Evolutionary conservation across 2,797 vertebrate genomes (phyloP).

Genomic region (Tiaroga cobitis): DNA sequence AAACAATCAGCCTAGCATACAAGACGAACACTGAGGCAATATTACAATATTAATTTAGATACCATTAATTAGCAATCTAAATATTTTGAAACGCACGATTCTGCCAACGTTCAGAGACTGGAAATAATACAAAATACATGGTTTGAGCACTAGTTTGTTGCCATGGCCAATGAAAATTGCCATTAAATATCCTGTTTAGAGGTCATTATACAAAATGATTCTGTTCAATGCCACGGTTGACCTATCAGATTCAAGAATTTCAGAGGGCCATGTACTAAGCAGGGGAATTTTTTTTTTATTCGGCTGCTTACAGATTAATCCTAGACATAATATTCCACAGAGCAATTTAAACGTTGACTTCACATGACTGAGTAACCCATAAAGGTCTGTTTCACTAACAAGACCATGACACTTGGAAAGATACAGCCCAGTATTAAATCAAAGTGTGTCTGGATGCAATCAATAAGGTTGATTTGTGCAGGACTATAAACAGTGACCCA

Average conservation of each 20-base stretch:
- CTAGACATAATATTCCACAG: neutral
- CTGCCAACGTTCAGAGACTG: neutral
- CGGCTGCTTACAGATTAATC: neutral
- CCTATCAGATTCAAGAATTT: neutral
- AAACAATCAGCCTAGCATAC: neutral
- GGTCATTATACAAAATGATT: neutral
- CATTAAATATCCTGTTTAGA: neutral
- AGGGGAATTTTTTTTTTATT: neutral
- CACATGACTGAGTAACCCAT: conserved; percentile 21
- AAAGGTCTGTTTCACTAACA: conserved; percentile 35
- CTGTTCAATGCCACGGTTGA: neutral
- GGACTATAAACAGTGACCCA: conserved; percentile 43
- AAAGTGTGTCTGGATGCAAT: conserved; percentile 37
- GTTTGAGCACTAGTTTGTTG: neutral
- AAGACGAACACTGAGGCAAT: neutral
- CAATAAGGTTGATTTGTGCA: conserved; percentile 47
- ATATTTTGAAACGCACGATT: neutral
- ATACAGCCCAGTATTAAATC: conserved; percentile 40
- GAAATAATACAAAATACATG: neutral
- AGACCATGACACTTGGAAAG: conserved; percentile 33
- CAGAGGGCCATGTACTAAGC: neutral
- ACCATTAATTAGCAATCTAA: neutral
- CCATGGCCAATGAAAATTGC: neutral
- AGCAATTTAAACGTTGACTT: conserved; percentile 4
- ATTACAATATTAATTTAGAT: neutral